Conservation (phyloP, 2,113 vertebrate species). For the Megaceryle torquata region DNA sequence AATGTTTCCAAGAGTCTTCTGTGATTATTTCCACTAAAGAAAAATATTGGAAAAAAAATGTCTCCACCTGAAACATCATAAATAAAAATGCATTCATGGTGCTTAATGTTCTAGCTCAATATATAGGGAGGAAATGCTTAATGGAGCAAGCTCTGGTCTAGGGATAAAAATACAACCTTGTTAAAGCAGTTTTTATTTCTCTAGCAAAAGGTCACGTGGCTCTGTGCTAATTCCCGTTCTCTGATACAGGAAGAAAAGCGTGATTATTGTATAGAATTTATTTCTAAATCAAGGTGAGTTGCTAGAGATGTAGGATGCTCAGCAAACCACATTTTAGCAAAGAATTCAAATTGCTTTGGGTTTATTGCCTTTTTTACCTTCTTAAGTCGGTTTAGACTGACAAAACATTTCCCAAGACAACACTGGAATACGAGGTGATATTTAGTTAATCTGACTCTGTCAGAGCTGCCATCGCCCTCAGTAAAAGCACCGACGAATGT, state of each 20-base stretch:
- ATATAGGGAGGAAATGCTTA: neutral
- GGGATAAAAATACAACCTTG: neutral
- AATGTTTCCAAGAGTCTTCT: neutral
- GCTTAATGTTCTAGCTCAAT: neutral
- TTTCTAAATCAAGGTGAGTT: constrained; percentile 52
- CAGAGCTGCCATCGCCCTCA: neutral
- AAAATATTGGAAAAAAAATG: neutral
- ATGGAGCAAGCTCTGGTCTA: neutral
- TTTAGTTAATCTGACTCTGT: neutral
- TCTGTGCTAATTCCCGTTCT: constrained; percentile 4
- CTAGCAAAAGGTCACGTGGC: constrained; percentile 1
- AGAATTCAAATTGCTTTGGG: constrained; percentile 23
- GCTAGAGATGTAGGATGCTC: constrained; percentile 21
- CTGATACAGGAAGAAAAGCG: constrained; percentile 12
- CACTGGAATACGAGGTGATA: neutral
- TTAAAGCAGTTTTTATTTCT: constrained; percentile 6
- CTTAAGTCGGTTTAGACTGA: neutral
- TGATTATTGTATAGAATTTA: neutral
- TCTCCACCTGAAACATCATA: constrained; percentile 29
- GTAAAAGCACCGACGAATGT: neutral
- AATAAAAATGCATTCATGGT: constrained; percentile 9
- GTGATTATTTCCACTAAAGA: constrained; percentile 35
- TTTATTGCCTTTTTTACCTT: neutral
- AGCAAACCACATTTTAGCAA: constrained; percentile 26
- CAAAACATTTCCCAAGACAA: neutral